Conservation (phyloP, 2,888 invertebrate genomes). For the Cerceris rybyensis region DNA sequence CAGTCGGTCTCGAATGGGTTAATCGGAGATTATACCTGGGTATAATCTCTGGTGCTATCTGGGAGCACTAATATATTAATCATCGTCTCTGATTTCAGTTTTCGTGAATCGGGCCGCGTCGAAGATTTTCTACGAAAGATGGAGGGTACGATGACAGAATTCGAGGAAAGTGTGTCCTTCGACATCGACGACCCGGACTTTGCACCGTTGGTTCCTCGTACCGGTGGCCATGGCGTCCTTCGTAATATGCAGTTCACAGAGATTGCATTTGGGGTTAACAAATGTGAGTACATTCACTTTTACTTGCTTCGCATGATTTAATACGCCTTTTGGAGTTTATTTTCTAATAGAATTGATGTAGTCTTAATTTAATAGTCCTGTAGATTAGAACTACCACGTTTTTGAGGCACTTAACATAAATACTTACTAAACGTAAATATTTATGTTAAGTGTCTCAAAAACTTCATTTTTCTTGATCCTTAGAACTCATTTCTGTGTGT, state of each 20-base stretch:
- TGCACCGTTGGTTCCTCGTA: slow-evolving; percentile 65
- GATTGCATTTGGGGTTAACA: slow-evolving; percentile 60
- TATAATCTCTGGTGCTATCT: neutral
- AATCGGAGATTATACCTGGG: too few relatives aligned
- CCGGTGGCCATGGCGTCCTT: slow-evolving; percentile 57
- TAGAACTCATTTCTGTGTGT: too few relatives aligned
- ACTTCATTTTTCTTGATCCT: too few relatives aligned
- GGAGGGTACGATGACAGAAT: slow-evolving; percentile 76
- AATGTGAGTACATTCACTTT: slow-evolving; percentile 65
- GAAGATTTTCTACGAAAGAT: slow-evolving; percentile 33
- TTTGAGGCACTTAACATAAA: too few relatives aligned
- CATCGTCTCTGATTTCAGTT: neutral
- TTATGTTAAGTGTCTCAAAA: too few relatives aligned
- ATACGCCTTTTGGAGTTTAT: neutral
- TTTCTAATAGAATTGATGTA: neutral
- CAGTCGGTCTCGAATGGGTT: too few relatives aligned
- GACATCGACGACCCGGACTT: slow-evolving; percentile 80
- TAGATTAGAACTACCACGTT: too few relatives aligned
- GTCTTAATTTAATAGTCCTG: too few relatives aligned
- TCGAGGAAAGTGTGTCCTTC: slow-evolving; percentile 78
- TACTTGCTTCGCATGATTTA: neutral
- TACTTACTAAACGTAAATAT: too few relatives aligned
- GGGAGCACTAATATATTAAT: neutral
- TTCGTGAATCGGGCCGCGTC: neutral
- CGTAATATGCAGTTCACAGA: slow-evolving; percentile 62